phyloP scores from a whole-genome alignment of 30 jellyfish, hydroid and myxozoan genomes.

The Cassiopea andromeda region DNA sequence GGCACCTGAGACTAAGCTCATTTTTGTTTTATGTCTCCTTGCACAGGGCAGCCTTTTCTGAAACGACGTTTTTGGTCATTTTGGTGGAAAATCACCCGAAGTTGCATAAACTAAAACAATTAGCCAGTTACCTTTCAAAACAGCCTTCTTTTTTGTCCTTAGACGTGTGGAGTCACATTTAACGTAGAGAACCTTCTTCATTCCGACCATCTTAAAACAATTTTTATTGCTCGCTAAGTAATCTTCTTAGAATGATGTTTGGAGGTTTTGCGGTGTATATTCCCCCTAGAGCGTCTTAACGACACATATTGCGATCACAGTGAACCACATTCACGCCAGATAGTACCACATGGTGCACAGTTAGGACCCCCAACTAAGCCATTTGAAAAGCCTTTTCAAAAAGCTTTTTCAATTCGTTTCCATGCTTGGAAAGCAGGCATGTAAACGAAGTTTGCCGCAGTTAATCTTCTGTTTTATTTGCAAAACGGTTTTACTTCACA shows the following conservation, averaged over 20 bases:
- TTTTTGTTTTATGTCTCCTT: too few relatives aligned
- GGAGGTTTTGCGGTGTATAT: neutral
- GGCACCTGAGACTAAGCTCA: too few relatives aligned
- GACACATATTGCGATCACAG: neutral
- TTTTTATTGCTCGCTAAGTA: neutral
- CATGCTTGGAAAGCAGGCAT: neutral
- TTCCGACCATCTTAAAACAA: neutral
- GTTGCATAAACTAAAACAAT: too few relatives aligned
- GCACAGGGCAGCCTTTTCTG: too few relatives aligned
- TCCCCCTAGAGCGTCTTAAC: neutral
- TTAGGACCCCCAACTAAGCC: neutral
- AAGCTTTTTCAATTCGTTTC: constrained; percentile 4
- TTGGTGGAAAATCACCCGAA: too few relatives aligned
- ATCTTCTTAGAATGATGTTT: neutral
- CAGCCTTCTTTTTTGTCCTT: too few relatives aligned
- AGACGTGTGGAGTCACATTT: neutral
- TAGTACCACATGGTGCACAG: neutral
- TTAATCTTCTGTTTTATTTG: constrained; percentile 3
- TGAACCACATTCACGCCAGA: neutral
- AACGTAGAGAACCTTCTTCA: neutral
- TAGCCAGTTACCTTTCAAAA: too few relatives aligned
- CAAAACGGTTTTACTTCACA: constrained; percentile 5
- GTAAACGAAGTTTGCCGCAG: neutral
- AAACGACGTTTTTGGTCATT: too few relatives aligned
- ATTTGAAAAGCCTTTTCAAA: neutral